Percentiles rank a stretch among this genome's conserved stretches.
These are phyloP conservation scores for Eupithecia vulgata DNA, from an alignment of 2,888 invertebrate species.

Conservation along the genomic window DNA sequence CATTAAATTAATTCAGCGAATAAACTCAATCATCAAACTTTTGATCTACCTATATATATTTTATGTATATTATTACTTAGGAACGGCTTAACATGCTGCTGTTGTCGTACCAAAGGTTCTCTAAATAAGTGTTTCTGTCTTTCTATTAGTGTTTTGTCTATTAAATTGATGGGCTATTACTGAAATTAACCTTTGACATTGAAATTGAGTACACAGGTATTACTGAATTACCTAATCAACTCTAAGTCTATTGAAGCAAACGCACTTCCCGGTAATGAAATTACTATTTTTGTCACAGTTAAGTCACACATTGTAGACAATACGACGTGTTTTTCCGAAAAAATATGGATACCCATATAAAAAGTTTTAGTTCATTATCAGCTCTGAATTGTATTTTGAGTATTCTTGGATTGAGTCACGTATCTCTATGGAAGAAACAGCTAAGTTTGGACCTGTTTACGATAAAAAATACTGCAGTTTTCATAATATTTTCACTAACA, in stretches of 20 bases:
- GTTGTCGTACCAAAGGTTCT: not conserved
- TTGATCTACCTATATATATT: no score
- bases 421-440: slow-evolving; percentile 2
- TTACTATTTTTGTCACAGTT: not conserved
- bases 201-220: not conserved
- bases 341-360: slow-evolving; percentile 2
- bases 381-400: not conserved
- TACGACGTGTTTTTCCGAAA: not conserved
- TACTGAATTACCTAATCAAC: not conserved
- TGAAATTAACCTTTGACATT: slow-evolving; percentile 10
- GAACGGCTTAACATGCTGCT: not conserved
- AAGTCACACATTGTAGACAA: not conserved
- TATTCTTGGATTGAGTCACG: slow-evolving; percentile 1
- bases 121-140: not conserved
- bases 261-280: not conserved
- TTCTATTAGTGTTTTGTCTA: not conserved
- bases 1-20: not conserved
- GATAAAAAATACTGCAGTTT: not conserved
- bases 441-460: not conserved
- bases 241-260: not conserved
- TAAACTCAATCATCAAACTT: not conserved
- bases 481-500: slow-evolving; percentile 4
- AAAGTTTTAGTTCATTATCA: slow-evolving; percentile 3
- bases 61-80: no score
- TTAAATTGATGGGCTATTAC: not conserved